These are phyloP conservation scores for Sebastes kiyomatsui DNA, from an alignment of 2,797 vertebrate species.

Conservation along the genomic window DNA sequence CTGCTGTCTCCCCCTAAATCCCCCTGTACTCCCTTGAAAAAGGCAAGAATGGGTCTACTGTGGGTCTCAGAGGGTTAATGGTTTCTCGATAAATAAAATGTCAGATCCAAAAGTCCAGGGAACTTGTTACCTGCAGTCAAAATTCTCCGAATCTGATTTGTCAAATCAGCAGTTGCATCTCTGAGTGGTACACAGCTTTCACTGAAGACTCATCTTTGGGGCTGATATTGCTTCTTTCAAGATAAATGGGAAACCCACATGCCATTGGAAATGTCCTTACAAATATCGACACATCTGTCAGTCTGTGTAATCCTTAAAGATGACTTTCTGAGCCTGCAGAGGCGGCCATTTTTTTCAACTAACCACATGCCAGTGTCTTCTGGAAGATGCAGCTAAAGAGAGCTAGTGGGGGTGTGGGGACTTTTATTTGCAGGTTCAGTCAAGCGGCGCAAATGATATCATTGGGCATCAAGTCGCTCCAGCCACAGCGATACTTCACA, in stretches of 20 bases:
- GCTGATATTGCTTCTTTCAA: constrained; percentile 17
- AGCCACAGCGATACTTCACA: background rate
- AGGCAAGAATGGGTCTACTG: too few species aligned
- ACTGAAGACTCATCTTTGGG: constrained; percentile 21
- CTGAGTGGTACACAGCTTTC: constrained; percentile 24
- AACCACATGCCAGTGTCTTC: constrained; percentile 12
- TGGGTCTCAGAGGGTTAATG: too few species aligned
- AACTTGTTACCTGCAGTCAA: background rate
- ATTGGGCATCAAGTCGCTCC: background rate
- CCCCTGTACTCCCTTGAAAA: too few species aligned
- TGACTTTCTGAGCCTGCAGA: constrained; percentile 37
- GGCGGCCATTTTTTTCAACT: constrained; percentile 5
- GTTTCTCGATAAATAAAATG: background rate
- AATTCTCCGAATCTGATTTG: background rate
- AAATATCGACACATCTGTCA: constrained; percentile 70
- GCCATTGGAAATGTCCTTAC: constrained; percentile 31
- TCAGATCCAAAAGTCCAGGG: background rate
- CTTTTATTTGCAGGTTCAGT: constrained; percentile 29
- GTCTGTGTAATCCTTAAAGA: constrained; percentile 59
- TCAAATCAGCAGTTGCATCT: constrained; percentile 26
- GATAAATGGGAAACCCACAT: constrained; percentile 34
- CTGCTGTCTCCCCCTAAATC: too few species aligned
- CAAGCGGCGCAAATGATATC: constrained; percentile 4
- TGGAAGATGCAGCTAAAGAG: constrained; percentile 14
- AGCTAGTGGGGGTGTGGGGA: background rate